A percentile compares a stretch with the other conserved stretches of the same genome.
These are phyloP conservation scores for Marmota monax DNA, from an alignment of 2,113 vertebrate species.

Conservation along the genomic window DNA sequence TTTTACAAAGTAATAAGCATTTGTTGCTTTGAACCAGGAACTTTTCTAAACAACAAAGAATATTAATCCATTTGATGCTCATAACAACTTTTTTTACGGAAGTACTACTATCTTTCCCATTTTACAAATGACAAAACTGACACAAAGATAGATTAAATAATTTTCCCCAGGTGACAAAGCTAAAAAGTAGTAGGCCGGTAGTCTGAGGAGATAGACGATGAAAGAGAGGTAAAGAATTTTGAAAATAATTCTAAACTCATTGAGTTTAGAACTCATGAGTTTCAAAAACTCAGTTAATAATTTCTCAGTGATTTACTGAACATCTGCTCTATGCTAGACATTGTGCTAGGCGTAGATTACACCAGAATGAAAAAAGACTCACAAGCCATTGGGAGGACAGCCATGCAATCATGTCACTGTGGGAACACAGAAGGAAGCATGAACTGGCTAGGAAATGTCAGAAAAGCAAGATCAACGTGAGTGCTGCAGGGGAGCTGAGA, in stretches of 20 bases:
- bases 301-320: background rate
- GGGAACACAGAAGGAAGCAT: background rate
- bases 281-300: slow-evolving; percentile 45
- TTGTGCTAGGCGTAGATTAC: background rate
- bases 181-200: background rate
- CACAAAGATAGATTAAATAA: background rate
- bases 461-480: background rate
- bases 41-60: background rate
- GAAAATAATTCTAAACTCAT: slow-evolving; percentile 33
- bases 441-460: background rate
- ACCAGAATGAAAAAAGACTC: background rate
- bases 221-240: background rate
- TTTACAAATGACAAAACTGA: slow-evolving; percentile 43
- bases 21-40: background rate
- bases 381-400: background rate
- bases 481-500: background rate
- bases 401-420: background rate
- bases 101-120: background rate
- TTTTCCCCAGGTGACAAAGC: background rate
- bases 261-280: background rate
- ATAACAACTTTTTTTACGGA: background rate
- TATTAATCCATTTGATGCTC: background rate
- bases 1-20: slow-evolving; percentile 32
- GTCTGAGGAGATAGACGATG: background rate
- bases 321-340: background rate